phyloP scores from a whole-genome alignment of 2,113 vertebrate genomes.

The Sinocyclocheilus anshuiensis region DNA sequence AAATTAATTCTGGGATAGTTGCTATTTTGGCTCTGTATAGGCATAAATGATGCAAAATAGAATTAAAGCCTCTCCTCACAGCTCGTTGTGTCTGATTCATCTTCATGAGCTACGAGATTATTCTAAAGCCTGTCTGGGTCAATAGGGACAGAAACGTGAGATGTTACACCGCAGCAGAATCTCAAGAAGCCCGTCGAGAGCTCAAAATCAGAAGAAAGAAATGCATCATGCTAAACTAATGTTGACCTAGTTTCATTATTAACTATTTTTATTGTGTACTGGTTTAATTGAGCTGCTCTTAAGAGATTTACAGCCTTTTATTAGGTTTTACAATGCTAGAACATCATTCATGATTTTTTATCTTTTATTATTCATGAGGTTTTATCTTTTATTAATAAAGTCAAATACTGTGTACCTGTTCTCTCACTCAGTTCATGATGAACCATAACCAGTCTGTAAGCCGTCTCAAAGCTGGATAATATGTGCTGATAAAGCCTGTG shows the following conservation, averaged over 20 bases:
- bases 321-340: no score
- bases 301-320: no score
- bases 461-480: constrained; percentile 36
- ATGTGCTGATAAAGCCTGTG: constrained; percentile 23
- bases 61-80: constrained; percentile 6
- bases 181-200: no score
- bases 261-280: background rate
- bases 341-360: no score
- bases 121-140: background rate
- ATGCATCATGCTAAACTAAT: background rate
- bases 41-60: background rate
- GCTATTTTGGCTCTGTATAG: background rate
- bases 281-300: background rate
- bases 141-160: background rate
- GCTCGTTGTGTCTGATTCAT: constrained; percentile 53
- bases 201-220: background rate
- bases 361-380: background rate
- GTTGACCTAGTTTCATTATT: background rate
- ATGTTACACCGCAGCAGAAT: no score
- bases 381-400: background rate
- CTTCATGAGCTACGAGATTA: constrained; percentile 30
- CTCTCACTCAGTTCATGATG: constrained; percentile 5
- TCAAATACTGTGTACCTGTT: background rate
- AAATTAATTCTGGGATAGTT: background rate
- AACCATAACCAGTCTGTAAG: constrained; percentile 1